Percentiles rank a stretch among this genome's conserved stretches.
Evolutionary conservation across 1,140 invertebrate species (phyloP).

Genomic region (Limonius californicus): DNA sequence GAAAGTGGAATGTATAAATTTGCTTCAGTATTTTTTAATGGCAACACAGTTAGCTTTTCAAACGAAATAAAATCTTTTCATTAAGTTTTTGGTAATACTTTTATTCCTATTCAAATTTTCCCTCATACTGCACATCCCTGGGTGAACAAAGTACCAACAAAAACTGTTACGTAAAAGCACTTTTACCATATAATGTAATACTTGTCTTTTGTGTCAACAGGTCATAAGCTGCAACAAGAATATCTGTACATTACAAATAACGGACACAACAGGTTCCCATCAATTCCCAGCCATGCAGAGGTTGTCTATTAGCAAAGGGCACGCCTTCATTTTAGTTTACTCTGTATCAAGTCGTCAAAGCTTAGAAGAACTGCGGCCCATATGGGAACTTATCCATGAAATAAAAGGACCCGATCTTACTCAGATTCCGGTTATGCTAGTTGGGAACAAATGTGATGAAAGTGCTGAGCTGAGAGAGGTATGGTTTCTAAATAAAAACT

Average conservation of each 20-base stretch:
- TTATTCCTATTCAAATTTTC: no score
- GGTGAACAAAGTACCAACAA: no score
- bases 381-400: slow-evolving; percentile 80
- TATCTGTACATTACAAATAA: slow-evolving; percentile 99
- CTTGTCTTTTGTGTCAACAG: no score
- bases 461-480: slow-evolving; percentile 83
- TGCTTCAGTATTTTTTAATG: no score
- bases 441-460: slow-evolving; percentile 96
- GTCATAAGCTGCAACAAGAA: slow-evolving; percentile 99
- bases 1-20: no score
- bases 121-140: no score
- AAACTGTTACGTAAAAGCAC: no score
- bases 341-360: slow-evolving; percentile 91
- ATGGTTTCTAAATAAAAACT: no score
- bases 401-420: slow-evolving; percentile 71
- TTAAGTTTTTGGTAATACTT: no score
- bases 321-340: slow-evolving; percentile 92
- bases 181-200: no score
- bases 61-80: no score
- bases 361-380: slow-evolving; percentile 93
- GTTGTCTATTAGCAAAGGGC: slow-evolving; percentile 95
- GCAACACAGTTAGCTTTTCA: no score
- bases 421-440: slow-evolving; percentile 91
- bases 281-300: slow-evolving; percentile 99
- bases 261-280: slow-evolving; percentile 97